Evolutionary conservation across 2,797 vertebrate genomes (phyloP).

Genomic region (Tadarida brasiliensis): DNA sequence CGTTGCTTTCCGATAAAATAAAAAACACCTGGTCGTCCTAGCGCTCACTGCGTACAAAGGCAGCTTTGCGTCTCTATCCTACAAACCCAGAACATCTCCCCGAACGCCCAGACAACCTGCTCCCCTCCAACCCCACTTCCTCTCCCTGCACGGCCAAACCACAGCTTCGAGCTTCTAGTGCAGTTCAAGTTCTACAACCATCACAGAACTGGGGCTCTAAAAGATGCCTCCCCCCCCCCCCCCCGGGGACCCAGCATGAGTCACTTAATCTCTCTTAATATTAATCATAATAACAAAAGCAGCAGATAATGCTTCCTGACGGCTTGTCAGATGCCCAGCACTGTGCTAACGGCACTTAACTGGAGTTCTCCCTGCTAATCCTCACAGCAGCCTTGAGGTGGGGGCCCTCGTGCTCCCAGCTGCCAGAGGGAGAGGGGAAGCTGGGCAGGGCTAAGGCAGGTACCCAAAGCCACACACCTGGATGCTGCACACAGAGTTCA

Average conservation of each 20-base stretch:
- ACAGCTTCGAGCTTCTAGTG: not conserved
- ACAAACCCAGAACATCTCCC: not conserved
- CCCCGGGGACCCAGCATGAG: not conserved
- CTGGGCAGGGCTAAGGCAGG: not conserved
- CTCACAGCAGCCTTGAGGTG: not conserved
- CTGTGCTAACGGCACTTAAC: not conserved
- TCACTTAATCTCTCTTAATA: not conserved
- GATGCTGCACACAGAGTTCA: not conserved
- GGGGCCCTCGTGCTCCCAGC: not conserved
- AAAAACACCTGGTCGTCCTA: not conserved
- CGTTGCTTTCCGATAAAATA: slow-evolving; percentile 23
- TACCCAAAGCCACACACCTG: not conserved
- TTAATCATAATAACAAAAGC: not conserved
- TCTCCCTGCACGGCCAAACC: not conserved
- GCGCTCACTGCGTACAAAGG: not conserved
- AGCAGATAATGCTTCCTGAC: not conserved
- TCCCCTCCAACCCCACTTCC: not conserved
- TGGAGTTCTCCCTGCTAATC: not conserved
- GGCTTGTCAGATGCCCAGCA: not conserved
- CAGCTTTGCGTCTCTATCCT: not conserved
- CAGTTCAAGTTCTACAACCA: not conserved
- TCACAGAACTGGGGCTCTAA: not conserved
- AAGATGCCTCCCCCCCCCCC: not conserved
- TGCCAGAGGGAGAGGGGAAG: not conserved
- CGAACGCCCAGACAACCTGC: not conserved